These are phyloP conservation scores for Leptinotarsa defecta DNA, from an alignment of 1,140 invertebrate species.

Conservation along the genomic window DNA sequence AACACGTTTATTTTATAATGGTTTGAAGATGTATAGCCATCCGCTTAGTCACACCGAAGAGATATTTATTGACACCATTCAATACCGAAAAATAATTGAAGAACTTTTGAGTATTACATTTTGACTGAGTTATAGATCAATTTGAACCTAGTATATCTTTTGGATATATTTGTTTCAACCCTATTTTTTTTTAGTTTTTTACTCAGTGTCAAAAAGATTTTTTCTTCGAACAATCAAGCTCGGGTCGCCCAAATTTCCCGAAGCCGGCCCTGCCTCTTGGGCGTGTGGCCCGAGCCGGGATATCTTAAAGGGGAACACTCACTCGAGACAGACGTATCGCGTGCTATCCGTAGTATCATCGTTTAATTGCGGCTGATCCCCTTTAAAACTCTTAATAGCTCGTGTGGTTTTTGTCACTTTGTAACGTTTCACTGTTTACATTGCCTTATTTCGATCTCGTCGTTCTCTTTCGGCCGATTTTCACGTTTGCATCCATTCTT, in stretches of 20 bases:
- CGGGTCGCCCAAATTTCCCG: neutral
- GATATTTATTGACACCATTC: too few relatives aligned
- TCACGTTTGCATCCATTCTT: neutral
- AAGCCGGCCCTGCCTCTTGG: conserved; percentile 34
- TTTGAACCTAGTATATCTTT: too few relatives aligned
- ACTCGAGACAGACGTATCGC: conserved; percentile 32
- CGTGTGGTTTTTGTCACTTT: conserved; percentile 47
- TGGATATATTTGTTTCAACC: too few relatives aligned
- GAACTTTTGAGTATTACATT: too few relatives aligned
- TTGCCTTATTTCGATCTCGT: conserved; percentile 23
- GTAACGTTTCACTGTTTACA: conserved; percentile 41
- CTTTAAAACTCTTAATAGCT: conserved; percentile 47
- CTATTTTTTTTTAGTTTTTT: too few relatives aligned
- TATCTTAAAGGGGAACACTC: conserved; percentile 39
- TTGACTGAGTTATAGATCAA: too few relatives aligned
- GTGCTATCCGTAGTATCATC: conserved; percentile 36
- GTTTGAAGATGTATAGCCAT: too few relatives aligned
- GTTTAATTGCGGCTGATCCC: conserved; percentile 42
- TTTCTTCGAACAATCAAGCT: too few relatives aligned
- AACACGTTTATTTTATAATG: too few relatives aligned
- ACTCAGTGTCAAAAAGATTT: too few relatives aligned
- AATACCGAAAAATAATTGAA: too few relatives aligned
- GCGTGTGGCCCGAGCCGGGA: conserved; percentile 39
- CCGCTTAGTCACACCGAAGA: too few relatives aligned
- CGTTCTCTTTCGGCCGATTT: conserved; percentile 14